Evolutionary conservation across 1,140 invertebrate genomes (phyloP).

Genomic region (Apis cerana): DNA sequence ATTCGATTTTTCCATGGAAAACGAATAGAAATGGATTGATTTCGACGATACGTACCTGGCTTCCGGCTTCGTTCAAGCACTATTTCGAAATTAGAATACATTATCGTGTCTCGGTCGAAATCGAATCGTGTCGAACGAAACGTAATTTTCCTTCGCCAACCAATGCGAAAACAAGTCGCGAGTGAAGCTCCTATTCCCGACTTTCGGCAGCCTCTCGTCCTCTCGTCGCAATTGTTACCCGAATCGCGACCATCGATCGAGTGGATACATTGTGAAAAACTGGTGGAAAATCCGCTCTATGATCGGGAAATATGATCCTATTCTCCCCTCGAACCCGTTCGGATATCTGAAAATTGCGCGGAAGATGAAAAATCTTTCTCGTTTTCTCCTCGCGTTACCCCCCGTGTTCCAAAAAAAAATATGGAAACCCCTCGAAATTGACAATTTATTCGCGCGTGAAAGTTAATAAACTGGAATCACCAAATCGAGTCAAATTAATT

Average conservation of each 20-base stretch:
- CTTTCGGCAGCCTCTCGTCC: background rate
- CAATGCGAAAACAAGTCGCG: background rate
- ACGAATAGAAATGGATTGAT: background rate
- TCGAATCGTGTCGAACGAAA: slow-evolving; percentile 32
- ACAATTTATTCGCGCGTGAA: background rate
- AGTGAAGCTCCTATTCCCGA: background rate
- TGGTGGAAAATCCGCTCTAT: background rate
- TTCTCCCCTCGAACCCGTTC: background rate
- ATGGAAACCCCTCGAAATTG: background rate
- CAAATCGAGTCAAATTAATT: too few relatives aligned
- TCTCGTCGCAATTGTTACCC: background rate
- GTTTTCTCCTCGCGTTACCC: background rate
- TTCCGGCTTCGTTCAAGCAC: slow-evolving; percentile 17
- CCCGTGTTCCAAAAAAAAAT: background rate
- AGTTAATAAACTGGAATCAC: too few relatives aligned
- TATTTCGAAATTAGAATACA: background rate
- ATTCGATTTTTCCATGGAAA: background rate
- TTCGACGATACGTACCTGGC: background rate
- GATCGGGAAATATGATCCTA: background rate
- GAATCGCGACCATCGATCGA: background rate
- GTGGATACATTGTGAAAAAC: background rate
- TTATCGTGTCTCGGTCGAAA: slow-evolving; percentile 16
- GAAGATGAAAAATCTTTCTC: background rate
- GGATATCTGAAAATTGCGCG: background rate
- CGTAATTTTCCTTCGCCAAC: background rate